A percentile compares a stretch with the other conserved stretches of the same genome.
These are phyloP conservation scores for Megaleporinus macrocephalus DNA, from an alignment of 2,113 vertebrate genomes.

Conservation along the genomic window DNA sequence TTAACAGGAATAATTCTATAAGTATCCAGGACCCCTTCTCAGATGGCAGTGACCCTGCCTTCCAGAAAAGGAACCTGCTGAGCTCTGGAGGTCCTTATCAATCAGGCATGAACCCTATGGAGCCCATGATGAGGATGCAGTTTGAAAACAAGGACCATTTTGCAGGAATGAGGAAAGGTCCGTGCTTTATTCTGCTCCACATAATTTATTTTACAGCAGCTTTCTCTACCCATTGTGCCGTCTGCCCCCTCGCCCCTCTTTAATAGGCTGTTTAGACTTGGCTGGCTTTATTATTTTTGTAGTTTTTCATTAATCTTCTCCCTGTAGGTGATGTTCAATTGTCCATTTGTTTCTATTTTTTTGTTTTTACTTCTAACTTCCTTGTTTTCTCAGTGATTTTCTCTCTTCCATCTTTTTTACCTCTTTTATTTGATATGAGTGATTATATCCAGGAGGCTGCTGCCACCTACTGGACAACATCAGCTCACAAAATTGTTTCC, in stretches of 20 bases:
- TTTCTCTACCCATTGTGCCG: neutral
- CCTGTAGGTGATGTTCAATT: neutral
- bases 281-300: constrained; percentile 28
- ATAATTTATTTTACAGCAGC: neutral
- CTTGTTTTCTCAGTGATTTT: neutral
- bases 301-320: constrained; percentile 47
- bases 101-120: constrained; percentile 83
- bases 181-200: constrained; percentile 52
- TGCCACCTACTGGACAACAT: constrained; percentile 72
- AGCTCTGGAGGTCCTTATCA: constrained; percentile 90
- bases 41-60: constrained; percentile 85
- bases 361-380: neutral
- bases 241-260: neutral
- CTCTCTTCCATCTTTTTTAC: neutral
- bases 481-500: neutral
- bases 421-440: neutral
- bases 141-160: constrained; percentile 97
- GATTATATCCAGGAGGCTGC: constrained; percentile 57
- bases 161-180: constrained; percentile 95
- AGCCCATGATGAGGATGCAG: constrained; percentile 88
- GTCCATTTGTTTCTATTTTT: neutral
- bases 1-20: constrained; percentile 81
- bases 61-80: constrained; percentile 88
- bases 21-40: constrained; percentile 93
- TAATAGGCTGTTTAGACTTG: constrained; percentile 34